phyloP scores from a whole-genome alignment of 2,888 invertebrate genomes.

The Colletes collaris region DNA sequence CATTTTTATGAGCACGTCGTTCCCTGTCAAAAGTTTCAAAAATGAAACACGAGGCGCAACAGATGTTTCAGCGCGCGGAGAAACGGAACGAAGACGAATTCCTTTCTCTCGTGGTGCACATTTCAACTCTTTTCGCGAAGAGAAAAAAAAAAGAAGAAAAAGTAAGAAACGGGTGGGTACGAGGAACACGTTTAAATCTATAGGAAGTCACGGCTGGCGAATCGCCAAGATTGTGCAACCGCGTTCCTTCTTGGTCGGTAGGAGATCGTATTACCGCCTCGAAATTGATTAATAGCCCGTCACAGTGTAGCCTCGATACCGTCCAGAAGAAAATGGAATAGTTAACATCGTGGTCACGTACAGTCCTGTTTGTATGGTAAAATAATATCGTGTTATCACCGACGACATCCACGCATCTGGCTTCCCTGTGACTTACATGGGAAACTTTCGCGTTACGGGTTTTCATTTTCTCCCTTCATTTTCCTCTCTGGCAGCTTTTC shows the following conservation, averaged over 20 bases:
- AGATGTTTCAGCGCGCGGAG: background rate
- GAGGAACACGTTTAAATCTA: slow-evolving; percentile 19
- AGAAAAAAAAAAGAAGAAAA: background rate
- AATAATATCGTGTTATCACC: slow-evolving; percentile 51
- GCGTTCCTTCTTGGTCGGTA: slow-evolving; percentile 30
- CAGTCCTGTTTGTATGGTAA: slow-evolving; percentile 56
- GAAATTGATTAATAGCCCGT: slow-evolving; percentile 59
- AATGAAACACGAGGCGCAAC: no score
- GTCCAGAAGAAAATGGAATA: slow-evolving; percentile 50
- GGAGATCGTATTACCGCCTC: slow-evolving; percentile 44
- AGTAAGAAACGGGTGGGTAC: background rate
- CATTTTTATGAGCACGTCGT: no score
- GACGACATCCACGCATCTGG: slow-evolving; percentile 11
- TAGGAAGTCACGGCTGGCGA: slow-evolving; percentile 33
- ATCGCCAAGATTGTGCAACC: slow-evolving; percentile 37
- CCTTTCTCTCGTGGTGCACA: background rate
- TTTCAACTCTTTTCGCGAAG: background rate
- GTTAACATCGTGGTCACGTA: slow-evolving; percentile 63
- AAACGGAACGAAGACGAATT: background rate
- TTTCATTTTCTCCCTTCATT: slow-evolving; percentile 27
- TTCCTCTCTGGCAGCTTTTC: slow-evolving; percentile 1
- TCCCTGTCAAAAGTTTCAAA: no score
- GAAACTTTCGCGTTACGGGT: slow-evolving; percentile 13
- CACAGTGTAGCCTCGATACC: slow-evolving; percentile 29
- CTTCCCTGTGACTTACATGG: background rate